Evolutionary conservation across 1,140 invertebrate genomes (phyloP), one percentile per base, ranked within the genome.

Genomic region (Carposina sasakii): DNA sequence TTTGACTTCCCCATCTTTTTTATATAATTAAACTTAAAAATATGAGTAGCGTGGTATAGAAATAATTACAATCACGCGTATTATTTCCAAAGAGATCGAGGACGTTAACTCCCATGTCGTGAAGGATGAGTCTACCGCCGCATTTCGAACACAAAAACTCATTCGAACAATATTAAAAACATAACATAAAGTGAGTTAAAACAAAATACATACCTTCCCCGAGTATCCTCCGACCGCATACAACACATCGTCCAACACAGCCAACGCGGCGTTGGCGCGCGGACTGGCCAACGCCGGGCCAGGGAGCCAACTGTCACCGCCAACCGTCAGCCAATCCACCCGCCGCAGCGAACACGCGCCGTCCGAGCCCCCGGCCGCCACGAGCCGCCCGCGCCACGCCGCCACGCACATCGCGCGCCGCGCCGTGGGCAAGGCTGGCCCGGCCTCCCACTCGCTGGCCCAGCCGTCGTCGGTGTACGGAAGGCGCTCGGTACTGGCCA

Each of bases 181-280:
- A n/a, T n/a, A n/a, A n/a, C n/a, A n/a, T n/a, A n/a, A n/a, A n/a
- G n/a, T n/a, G n/a, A n/a, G n/a, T n/a, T n/a, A n/a, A n/a, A n/a
- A n/a, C n/a, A n/a, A n/a, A n/a, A n/a, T 15, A 33, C 30, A 2
- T 34, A 34, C 33, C 33, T 93, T 86, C 83, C 92, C 92, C 63
- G 91, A 91, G 77, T 91, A 95, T 43, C 92, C 93, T 13, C 93
- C 93, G 30, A 93, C 91, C 19, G 92, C 93, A 81, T 92, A 94
- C n/a, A 94, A 76, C 54, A 88, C 85, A 54, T 89, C 88, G 22
- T 87, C 87, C 36, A 93, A 88, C 41, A 90, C 91, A 8, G 89
- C 90, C 17, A 92, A 89, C 23, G 90, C 91, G 22, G 92, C 90
- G 69, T 92, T 93, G n/a, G 92, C 91, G 30, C 92, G 77, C 28